Percentiles rank a stretch among this genome's conserved stretches.
These are phyloP conservation scores for Esox niger DNA, from an alignment of 2,113 vertebrate genomes.

Conservation along the genomic window DNA sequence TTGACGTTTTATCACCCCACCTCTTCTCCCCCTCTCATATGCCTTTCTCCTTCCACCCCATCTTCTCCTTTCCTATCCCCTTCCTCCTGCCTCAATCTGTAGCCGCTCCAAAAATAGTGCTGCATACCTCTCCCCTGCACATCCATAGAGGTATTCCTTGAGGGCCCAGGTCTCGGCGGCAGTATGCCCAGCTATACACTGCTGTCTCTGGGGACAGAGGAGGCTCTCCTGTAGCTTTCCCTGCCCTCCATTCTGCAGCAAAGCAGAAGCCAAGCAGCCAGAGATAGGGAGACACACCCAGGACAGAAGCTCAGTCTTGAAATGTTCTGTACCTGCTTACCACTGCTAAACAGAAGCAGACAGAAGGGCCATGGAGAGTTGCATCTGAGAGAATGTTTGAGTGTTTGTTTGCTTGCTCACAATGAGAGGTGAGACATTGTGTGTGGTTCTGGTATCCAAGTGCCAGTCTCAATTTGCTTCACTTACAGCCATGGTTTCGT, in stretches of 20 bases:
- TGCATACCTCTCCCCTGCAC: constrained; percentile 43
- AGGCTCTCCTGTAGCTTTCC: constrained; percentile 51
- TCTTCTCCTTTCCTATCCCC: constrained; percentile 5
- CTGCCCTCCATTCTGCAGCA: constrained; percentile 61
- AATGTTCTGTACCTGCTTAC: background rate
- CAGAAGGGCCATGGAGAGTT: background rate
- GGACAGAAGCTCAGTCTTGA: constrained; percentile 1
- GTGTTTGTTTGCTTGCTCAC: too few species aligned
- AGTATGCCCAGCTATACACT: constrained; percentile 45
- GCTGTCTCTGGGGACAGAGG: constrained; percentile 46
- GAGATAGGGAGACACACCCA: constrained; percentile 25
- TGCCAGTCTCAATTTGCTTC: too few species aligned
- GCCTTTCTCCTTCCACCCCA: background rate
- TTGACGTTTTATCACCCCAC: too few species aligned
- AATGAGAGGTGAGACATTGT: too few species aligned
- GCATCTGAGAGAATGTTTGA: too few species aligned
- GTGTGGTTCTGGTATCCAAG: too few species aligned
- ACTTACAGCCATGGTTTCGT: too few species aligned
- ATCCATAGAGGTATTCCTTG: constrained; percentile 46
- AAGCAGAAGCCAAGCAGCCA: constrained; percentile 39
- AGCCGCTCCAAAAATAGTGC: constrained; percentile 61
- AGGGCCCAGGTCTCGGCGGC: constrained; percentile 49
- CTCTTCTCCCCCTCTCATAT: background rate
- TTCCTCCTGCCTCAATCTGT: too few species aligned
- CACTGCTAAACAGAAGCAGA: background rate